Percentiles rank a stretch among this genome's conserved stretches.
These are phyloP conservation scores for Takifugu rubripes DNA, from an alignment of 2,797 vertebrate genomes.

Conservation along the genomic window DNA sequence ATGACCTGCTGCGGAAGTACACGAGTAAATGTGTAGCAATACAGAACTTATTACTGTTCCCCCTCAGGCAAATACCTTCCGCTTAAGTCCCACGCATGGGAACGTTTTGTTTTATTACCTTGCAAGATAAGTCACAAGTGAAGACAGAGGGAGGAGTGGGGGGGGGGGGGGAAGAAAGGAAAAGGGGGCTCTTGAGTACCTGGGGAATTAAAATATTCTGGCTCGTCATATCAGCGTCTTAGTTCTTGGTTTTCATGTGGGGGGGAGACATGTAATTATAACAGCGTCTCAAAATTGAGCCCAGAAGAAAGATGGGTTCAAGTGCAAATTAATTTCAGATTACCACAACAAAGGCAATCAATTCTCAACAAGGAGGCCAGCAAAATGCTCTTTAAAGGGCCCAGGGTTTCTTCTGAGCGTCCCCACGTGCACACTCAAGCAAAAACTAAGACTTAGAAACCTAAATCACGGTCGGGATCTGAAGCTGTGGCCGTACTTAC, in stretches of 20 bases:
- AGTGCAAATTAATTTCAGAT: conserved; percentile 99
- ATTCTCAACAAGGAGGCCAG: conserved; percentile 86
- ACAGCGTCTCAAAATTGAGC: conserved; percentile 92
- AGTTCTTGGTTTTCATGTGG: conserved; percentile 86
- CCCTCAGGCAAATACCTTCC: conserved; percentile 95
- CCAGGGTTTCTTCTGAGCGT: conserved; percentile 74
- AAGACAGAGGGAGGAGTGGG: conserved; percentile 49
- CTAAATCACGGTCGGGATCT: conserved; percentile 88
- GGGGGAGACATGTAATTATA: conserved; percentile 87
- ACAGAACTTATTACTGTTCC: conserved; percentile 90
- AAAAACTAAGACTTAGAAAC: conserved; percentile 72
- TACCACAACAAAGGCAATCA: conserved; percentile 98
- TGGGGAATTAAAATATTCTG: conserved; percentile 92
- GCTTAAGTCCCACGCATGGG: conserved; percentile 85
- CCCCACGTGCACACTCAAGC: conserved; percentile 4
- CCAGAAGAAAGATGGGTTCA: conserved; percentile 98
- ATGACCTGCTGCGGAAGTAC: conserved; percentile 89
- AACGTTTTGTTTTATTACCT: conserved; percentile 98
- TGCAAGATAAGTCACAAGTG: conserved; percentile 86
- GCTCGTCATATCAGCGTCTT: conserved; percentile 88
- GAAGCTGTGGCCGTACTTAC: conserved; percentile 74
- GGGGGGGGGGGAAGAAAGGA: conserved; percentile 44
- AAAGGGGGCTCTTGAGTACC: conserved; percentile 80
- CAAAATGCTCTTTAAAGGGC: conserved; percentile 87
- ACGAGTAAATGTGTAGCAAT: conserved; percentile 86